Evolutionary conservation across 2,113 vertebrate species (phyloP).

Genomic region (Sander lucioperca): DNA sequence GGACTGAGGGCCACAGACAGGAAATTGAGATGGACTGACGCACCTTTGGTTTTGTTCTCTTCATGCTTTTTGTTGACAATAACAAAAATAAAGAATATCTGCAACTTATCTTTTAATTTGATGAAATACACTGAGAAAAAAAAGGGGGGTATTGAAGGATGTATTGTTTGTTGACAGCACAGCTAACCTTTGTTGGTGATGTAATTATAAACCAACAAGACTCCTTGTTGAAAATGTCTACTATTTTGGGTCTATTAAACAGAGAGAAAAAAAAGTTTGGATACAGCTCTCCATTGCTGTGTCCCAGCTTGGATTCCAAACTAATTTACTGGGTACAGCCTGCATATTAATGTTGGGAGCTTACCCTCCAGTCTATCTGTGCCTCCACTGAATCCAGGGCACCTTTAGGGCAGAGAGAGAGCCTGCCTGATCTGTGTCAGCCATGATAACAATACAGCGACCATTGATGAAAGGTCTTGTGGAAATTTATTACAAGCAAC

Average conservation of each 20-base stretch:
- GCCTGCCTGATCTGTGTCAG: constrained; percentile 63
- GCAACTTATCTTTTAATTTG: too few species aligned
- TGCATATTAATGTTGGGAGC: constrained; percentile 73
- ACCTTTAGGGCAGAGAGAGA: constrained; percentile 68
- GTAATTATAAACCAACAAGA: constrained; percentile 42
- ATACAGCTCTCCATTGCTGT: constrained; percentile 17
- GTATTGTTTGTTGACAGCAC: constrained; percentile 5
- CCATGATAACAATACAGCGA: constrained; percentile 76
- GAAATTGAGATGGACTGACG: neutral
- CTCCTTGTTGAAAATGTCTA: constrained; percentile 23
- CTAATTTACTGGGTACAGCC: constrained; percentile 57
- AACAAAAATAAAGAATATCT: neutral
- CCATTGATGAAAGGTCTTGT: constrained; percentile 78
- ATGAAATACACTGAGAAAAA: neutral
- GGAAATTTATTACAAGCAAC: constrained; percentile 79
- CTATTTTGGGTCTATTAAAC: constrained; percentile 47
- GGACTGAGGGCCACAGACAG: neutral
- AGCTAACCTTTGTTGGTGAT: constrained; percentile 11
- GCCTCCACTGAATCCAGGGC: constrained; percentile 69
- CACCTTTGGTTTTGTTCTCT: neutral
- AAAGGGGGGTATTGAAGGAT: neutral
- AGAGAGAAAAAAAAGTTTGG: constrained; percentile 19
- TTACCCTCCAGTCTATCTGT: constrained; percentile 53
- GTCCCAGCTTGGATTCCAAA: constrained; percentile 56
- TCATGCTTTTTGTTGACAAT: neutral